Evolutionary conservation across 2,113 vertebrate genomes (phyloP), one percentile per base, ranked within the genome.

Genomic region (Cryptomyrus ogoouensis): DNA sequence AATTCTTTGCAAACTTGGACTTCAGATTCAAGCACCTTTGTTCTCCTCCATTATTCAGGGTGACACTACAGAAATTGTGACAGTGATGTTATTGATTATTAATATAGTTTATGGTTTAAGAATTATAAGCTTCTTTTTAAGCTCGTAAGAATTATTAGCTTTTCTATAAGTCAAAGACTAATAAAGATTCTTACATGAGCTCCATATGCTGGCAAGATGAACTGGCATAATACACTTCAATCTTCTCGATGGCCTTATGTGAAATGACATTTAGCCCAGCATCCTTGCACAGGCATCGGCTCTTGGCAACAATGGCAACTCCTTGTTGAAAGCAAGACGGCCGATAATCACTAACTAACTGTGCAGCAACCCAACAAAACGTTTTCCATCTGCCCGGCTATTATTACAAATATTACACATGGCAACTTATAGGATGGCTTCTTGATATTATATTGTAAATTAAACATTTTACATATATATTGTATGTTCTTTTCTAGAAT

Each of bases 251-350:
- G 85, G 6, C n/a, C 50, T 56, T 90, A 3, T 19, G 85, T 42
- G 17, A 9, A 80, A 90, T 80, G 31, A 88, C 74, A 17, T 74
- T 90, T 35, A 88, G 47, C 6, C 89, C 89, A 88, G 27, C 21
- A 77, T 87, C 89, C 31, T 42, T 42, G 66, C 89, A 90, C 3
- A 80, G 56, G n/a, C 89, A 90, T 5, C 89, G 62, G 19, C 85
- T 39, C 49, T 13, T 90, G 19, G 46, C 10, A 88, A 49, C 27
- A 10, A 89, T 83, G 15, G 89, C 27, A 31, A 66, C 39, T 15
- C 87, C 87, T 88, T 88, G 53, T 42, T 24, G 87, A 66, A 66
- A 66, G 31, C 21, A 88, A 88, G 31, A 87, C 21, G 4, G 47
- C 24, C 7, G 0, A 46, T n/a, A 21, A 44, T 88, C 31, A 62